phyloP scores from a whole-genome alignment of 2,113 vertebrate genomes.

The Mobula hypostoma region DNA sequence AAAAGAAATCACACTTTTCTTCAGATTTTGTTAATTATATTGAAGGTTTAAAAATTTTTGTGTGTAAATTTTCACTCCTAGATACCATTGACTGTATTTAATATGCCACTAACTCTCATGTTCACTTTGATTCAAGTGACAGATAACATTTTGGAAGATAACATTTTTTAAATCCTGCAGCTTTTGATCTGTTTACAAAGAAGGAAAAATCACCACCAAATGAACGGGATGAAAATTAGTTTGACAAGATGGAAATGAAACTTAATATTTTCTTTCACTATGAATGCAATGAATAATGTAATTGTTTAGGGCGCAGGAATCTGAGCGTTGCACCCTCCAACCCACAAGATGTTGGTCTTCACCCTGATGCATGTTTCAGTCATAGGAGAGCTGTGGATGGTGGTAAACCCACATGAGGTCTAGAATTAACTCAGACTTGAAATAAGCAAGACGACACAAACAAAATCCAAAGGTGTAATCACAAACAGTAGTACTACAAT shows the following conservation, averaged over 20 bases:
- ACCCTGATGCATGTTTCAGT: background rate
- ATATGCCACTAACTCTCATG: background rate
- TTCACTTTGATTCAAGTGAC: background rate
- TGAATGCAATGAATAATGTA: background rate
- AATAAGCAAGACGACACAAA: no score
- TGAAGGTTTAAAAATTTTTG: background rate
- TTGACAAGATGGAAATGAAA: background rate
- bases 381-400: no score
- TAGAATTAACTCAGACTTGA: no score
- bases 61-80: background rate
- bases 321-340: background rate
- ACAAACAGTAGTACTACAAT: no score
- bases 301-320: background rate
- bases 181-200: background rate
- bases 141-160: background rate
- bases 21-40: background rate
- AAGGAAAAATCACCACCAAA: background rate
- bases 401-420: no score
- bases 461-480: no score
- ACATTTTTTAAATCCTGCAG: background rate
- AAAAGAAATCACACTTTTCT: background rate
- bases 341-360: background rate
- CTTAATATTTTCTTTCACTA: background rate
- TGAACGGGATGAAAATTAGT: background rate
- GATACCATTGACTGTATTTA: background rate